phyloP scores from a whole-genome alignment of 1,140 invertebrate species.

The Notospermus geniculatus region DNA sequence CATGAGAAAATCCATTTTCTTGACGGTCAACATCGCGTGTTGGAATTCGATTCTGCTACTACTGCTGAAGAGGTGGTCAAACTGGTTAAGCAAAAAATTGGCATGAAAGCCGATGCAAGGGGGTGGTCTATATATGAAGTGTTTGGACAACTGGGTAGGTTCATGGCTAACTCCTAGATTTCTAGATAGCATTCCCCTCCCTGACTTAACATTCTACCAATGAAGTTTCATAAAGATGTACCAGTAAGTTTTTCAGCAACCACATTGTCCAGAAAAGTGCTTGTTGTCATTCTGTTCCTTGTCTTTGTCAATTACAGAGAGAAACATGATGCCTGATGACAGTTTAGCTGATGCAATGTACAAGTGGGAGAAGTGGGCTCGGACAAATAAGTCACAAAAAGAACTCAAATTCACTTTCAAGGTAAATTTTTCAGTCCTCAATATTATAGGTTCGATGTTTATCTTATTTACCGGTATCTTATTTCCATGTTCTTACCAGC shows the following conservation, averaged over 20 bases:
- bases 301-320: slow-evolving; percentile 62
- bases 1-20: slow-evolving; percentile 90
- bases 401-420: slow-evolving; percentile 58
- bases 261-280: no score
- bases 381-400: slow-evolving; percentile 53
- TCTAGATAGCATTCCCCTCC: no score
- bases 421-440: no score
- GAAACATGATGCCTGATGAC: slow-evolving; percentile 78
- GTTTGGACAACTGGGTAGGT: not conserved
- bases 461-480: no score
- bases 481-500: no score
- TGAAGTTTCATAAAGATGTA: no score
- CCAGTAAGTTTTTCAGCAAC: no score
- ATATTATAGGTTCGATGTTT: no score
- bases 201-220: no score
- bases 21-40: slow-evolving; percentile 90
- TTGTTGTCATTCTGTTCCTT: slow-evolving; percentile 52
- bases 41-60: slow-evolving; percentile 92
- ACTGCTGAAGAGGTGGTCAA: slow-evolving; percentile 86
- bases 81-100: slow-evolving; percentile 88
- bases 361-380: slow-evolving; percentile 81
- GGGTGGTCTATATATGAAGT: slow-evolving; percentile 80
- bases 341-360: slow-evolving; percentile 92
- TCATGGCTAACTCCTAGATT: slow-evolving; percentile 21
- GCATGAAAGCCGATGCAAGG: slow-evolving; percentile 77